Evolutionary conservation across 2,113 vertebrate species (phyloP).

Genomic region (Epinephelus fuscoguttatus): DNA sequence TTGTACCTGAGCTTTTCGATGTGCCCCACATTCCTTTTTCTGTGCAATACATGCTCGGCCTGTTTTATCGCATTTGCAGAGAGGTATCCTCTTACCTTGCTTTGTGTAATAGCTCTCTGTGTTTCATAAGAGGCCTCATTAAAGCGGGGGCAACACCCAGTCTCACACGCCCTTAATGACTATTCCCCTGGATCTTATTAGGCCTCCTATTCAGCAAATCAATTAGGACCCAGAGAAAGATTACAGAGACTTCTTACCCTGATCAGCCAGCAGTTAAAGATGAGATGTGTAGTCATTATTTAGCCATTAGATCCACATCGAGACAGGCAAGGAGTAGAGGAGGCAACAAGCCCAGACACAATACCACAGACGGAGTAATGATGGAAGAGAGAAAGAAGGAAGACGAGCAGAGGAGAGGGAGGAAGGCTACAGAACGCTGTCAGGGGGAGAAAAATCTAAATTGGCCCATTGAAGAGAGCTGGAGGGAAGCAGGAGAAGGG

Average conservation of each 20-base stretch:
- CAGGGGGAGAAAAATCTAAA: slow-evolving; percentile 41
- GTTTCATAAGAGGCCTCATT: slow-evolving; percentile 69
- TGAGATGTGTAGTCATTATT: slow-evolving; percentile 71
- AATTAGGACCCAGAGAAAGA: slow-evolving; percentile 73
- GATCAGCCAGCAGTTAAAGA: slow-evolving; percentile 73
- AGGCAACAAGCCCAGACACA: slow-evolving; percentile 34
- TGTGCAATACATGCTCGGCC: neutral
- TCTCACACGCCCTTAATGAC: slow-evolving; percentile 64
- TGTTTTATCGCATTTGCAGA: slow-evolving; percentile 17
- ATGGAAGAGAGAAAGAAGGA: slow-evolving; percentile 17
- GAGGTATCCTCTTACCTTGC: slow-evolving; percentile 25
- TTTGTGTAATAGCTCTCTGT: slow-evolving; percentile 57
- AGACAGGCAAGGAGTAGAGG: slow-evolving; percentile 38
- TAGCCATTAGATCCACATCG: slow-evolving; percentile 71
- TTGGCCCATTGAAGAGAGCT: slow-evolving; percentile 29
- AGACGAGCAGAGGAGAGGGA: neutral
- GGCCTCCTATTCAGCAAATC: slow-evolving; percentile 69
- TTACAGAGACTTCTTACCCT: slow-evolving; percentile 62
- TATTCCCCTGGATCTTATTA: slow-evolving; percentile 78
- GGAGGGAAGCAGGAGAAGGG: slow-evolving; percentile 12
- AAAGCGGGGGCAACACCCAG: slow-evolving; percentile 63
- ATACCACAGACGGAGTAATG: slow-evolving; percentile 33
- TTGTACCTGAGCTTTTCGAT: slow-evolving; percentile 3
- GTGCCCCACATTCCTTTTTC: slow-evolving; percentile 3
- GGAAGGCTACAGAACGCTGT: slow-evolving; percentile 7